These are phyloP conservation scores for Siniperca undulata DNA, from an alignment of 2,797 vertebrate genomes.

Conservation along the genomic window DNA sequence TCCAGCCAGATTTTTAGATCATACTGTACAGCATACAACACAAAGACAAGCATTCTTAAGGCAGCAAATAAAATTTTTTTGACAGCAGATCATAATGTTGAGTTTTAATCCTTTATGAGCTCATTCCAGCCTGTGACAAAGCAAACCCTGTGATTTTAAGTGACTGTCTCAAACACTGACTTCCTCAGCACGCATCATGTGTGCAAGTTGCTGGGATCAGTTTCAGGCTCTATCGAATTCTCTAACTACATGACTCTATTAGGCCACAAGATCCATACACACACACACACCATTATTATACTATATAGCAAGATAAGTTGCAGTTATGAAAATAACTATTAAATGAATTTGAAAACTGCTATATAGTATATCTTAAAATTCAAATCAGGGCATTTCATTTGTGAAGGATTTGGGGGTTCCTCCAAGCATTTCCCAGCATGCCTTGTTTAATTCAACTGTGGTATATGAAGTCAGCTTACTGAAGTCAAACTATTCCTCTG, in stretches of 20 bases:
- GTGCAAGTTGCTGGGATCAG: neutral
- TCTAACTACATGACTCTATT: neutral
- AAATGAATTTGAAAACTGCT: neutral
- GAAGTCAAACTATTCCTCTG: neutral
- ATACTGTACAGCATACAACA: neutral
- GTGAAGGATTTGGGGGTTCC: neutral
- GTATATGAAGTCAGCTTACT: neutral
- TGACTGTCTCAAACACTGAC: neutral
- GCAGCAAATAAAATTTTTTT: neutral
- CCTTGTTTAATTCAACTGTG: neutral
- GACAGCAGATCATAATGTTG: conserved; percentile 5
- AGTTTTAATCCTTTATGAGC: conserved; percentile 24
- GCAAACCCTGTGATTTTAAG: conserved; percentile 21
- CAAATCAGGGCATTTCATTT: neutral
- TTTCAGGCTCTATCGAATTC: neutral
- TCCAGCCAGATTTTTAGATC: neutral
- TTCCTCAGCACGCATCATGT: conserved; percentile 9
- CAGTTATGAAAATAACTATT: neutral
- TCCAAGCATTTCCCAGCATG: neutral
- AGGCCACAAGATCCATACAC: neutral
- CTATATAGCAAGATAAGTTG: neutral
- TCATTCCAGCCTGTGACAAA: conserved; percentile 28
- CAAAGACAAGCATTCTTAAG: conserved; percentile 21
- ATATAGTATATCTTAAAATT: neutral
- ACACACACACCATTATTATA: neutral